These are phyloP conservation scores for Pollicipes pollicipes DNA, from an alignment of 1,140 invertebrate genomes.

Conservation along the genomic window DNA sequence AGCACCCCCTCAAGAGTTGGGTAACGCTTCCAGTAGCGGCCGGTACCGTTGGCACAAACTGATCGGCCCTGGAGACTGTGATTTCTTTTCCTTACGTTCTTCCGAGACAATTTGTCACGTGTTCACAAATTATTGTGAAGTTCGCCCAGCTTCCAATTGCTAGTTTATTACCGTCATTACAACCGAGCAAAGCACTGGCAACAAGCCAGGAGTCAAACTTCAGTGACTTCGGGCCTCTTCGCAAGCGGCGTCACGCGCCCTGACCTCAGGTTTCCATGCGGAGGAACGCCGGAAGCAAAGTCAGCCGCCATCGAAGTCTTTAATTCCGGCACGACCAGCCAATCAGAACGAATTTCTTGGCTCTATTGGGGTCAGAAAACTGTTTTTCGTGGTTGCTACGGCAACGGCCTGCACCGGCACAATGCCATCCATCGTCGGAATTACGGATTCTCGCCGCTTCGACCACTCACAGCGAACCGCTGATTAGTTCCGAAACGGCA, in stretches of 20 bases:
- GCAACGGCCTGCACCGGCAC: too few relatives aligned
- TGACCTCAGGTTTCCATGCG: neutral
- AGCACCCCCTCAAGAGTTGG: too few relatives aligned
- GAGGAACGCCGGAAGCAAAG: neutral
- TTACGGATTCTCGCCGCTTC: neutral
- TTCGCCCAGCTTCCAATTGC: constrained; percentile 8
- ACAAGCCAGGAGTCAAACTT: neutral
- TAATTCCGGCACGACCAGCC: neutral
- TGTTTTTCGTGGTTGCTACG: neutral
- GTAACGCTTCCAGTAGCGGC: too few relatives aligned
- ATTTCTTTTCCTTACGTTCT: neutral
- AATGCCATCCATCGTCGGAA: neutral
- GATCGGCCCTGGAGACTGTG: neutral
- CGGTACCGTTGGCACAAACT: too few relatives aligned
- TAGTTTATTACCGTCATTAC: neutral
- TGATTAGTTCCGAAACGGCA: neutral
- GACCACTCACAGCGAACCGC: neutral
- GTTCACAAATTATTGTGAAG: constrained; percentile 5
- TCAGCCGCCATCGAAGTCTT: neutral
- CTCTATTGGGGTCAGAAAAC: neutral
- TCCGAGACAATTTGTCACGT: neutral
- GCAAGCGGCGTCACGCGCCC: neutral
- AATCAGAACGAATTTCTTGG: neutral
- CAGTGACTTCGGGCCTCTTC: neutral
- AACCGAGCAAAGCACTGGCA: neutral